Conservation (phyloP, 2,113 vertebrate species). For the Oreotrochilus melanogaster region DNA sequence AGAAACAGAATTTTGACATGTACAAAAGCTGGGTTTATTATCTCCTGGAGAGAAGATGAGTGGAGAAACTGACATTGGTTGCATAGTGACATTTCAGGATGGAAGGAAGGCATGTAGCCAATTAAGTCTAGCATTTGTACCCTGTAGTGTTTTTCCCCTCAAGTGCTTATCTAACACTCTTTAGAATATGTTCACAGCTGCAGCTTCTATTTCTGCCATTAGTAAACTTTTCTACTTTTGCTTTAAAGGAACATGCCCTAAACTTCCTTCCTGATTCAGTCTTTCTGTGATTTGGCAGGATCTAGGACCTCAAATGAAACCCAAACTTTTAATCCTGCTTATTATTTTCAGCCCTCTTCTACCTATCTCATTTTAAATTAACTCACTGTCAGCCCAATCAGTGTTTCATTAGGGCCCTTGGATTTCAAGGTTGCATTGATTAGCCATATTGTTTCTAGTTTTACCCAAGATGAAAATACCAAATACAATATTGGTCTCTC, state of each 20-base stretch:
- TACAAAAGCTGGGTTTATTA: slow-evolving; percentile 58
- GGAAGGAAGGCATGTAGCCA: slow-evolving; percentile 53
- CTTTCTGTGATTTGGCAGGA: neutral
- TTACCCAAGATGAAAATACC: neutral
- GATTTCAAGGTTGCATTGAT: neutral
- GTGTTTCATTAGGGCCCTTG: neutral
- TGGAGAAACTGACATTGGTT: slow-evolving; percentile 55
- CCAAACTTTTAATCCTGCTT: neutral
- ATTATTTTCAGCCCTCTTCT: neutral
- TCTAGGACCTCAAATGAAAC: neutral
- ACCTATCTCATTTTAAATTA: neutral
- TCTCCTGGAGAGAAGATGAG: slow-evolving; percentile 60
- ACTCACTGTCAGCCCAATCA: neutral
- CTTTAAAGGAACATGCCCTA: slow-evolving; percentile 40
- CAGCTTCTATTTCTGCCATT: slow-evolving; percentile 64
- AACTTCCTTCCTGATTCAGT: slow-evolving; percentile 44
- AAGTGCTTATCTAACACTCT: slow-evolving; percentile 69
- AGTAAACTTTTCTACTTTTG: slow-evolving; percentile 47
- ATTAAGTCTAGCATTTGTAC: slow-evolving; percentile 70
- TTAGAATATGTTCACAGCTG: slow-evolving; percentile 69
- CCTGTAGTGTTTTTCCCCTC: slow-evolving; percentile 67
- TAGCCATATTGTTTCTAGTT: neutral
- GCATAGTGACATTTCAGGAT: slow-evolving; percentile 68
- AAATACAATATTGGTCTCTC: neutral
- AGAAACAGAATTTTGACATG: slow-evolving; percentile 52